These are phyloP conservation scores for Melangyna quadrimaculata DNA, from an alignment of 2,888 invertebrate genomes.

Conservation along the genomic window DNA sequence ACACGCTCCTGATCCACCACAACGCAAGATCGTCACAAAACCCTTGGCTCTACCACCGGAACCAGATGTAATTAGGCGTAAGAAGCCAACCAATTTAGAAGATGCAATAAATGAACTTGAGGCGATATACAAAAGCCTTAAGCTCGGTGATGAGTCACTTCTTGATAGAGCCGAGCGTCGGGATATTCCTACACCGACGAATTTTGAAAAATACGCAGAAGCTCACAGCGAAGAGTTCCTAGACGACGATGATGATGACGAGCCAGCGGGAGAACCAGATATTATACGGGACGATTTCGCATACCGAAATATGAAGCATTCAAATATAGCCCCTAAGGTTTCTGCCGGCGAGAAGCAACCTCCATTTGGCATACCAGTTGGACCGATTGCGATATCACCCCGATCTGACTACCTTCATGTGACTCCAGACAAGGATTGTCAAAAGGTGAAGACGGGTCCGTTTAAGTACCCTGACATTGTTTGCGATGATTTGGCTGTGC, in stretches of 20 bases:
- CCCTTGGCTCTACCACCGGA: conserved; percentile 68
- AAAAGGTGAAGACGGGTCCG: conserved; percentile 82
- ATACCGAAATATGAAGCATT: conserved; percentile 89
- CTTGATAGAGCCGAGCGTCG: conserved; percentile 90
- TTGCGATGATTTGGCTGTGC: conserved; percentile 92
- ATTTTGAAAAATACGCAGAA: conserved; percentile 81
- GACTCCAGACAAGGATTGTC: conserved; percentile 81
- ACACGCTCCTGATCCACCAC: conserved; percentile 76
- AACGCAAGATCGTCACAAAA: conserved; percentile 74
- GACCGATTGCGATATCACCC: conserved; percentile 90
- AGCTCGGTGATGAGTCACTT: conserved; percentile 86
- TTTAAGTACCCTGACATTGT: conserved; percentile 87
- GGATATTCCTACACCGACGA: conserved; percentile 81
- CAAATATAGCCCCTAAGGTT: conserved; percentile 87
- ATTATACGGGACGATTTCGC: conserved; percentile 92
- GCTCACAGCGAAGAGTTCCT: conserved; percentile 83
- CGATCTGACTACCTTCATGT: conserved; percentile 93
- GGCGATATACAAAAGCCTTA: conserved; percentile 93
- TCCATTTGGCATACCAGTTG: conserved; percentile 94
- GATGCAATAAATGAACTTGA: conserved; percentile 94
- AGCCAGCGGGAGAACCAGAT: conserved; percentile 87
- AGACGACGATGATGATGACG: conserved; percentile 83
- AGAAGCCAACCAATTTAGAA: conserved; percentile 90
- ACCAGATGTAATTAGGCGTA: conserved; percentile 79
- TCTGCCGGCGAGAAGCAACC: conserved; percentile 88